Percentiles rank a stretch among this genome's conserved stretches.
These are phyloP conservation scores for Xestia xanthographa DNA, from an alignment of 2,888 invertebrate genomes.

Conservation along the genomic window DNA sequence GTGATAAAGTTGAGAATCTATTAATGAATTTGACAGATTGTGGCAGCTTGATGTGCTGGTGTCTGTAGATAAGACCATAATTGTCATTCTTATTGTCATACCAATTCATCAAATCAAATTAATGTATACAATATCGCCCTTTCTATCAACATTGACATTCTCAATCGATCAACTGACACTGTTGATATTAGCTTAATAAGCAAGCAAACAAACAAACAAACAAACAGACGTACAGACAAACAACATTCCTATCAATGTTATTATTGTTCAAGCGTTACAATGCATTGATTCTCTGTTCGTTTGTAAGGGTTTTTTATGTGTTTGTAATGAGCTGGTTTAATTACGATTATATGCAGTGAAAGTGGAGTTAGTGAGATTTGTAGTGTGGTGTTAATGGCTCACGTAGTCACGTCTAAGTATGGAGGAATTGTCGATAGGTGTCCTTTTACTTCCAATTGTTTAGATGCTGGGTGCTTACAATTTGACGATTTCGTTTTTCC, in stretches of 20 bases:
- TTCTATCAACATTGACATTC: conserved; percentile 1
- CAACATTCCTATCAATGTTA: conserved; percentile 49
- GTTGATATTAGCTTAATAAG: conserved; percentile 8
- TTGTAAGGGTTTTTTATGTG: background rate
- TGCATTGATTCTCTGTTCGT: conserved; percentile 11
- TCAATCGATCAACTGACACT: conserved; percentile 20
- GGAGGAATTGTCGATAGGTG: background rate
- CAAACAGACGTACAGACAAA: conserved; percentile 34
- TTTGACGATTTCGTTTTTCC: background rate
- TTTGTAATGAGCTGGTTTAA: conserved; percentile 19
- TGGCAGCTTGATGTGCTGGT: too few relatives aligned
- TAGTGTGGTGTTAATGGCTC: background rate
- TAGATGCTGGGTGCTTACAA: background rate
- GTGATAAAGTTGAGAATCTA: too few relatives aligned
- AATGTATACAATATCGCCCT: background rate
- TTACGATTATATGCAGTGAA: conserved; percentile 13
- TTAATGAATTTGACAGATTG: too few relatives aligned
- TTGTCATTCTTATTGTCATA: background rate
- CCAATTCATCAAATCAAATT: background rate
- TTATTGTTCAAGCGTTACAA: conserved; percentile 36
- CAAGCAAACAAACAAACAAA: conserved; percentile 31
- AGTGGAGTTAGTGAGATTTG: background rate
- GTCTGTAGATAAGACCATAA: background rate
- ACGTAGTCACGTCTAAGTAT: background rate
- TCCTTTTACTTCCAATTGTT: background rate